phyloP scores from a whole-genome alignment of 2,113 vertebrate species.

The Dicaeum eximium region DNA sequence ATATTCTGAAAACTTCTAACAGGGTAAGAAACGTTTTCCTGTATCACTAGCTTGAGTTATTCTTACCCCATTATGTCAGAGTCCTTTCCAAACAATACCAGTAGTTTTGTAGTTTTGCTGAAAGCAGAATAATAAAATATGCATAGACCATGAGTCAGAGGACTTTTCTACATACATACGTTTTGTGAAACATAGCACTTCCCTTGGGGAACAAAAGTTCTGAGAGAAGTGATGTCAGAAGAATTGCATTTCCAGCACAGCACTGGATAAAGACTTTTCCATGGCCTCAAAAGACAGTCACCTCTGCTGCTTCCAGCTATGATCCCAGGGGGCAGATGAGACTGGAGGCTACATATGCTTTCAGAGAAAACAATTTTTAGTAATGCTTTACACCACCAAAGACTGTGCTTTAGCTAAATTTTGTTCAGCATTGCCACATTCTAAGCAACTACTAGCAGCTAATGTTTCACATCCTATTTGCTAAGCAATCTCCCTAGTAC shows the following conservation, averaged over 20 bases:
- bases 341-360: accelerated
- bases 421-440: not conserved
- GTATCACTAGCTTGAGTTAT: not conserved
- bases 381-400: not conserved
- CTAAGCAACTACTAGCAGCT: not conserved
- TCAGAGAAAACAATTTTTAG: not conserved
- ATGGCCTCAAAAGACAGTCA: not conserved
- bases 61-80: not conserved
- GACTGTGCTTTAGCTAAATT: not conserved
- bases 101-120: not conserved
- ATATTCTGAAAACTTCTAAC: not conserved
- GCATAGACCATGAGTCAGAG: not conserved
- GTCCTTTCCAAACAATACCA: not conserved
- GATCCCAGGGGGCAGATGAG: not conserved
- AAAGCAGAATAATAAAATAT: not conserved
- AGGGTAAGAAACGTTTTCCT: not conserved
- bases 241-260: not conserved
- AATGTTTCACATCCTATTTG: not conserved
- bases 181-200: not conserved
- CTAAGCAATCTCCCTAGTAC: not conserved
- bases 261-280: not conserved
- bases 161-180: not conserved
- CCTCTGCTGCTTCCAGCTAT: not conserved
- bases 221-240: not conserved
- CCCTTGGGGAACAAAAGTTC: not conserved